Evolutionary conservation across 2,113 vertebrate species (phyloP).

Genomic region (Grallaria varia): DNA sequence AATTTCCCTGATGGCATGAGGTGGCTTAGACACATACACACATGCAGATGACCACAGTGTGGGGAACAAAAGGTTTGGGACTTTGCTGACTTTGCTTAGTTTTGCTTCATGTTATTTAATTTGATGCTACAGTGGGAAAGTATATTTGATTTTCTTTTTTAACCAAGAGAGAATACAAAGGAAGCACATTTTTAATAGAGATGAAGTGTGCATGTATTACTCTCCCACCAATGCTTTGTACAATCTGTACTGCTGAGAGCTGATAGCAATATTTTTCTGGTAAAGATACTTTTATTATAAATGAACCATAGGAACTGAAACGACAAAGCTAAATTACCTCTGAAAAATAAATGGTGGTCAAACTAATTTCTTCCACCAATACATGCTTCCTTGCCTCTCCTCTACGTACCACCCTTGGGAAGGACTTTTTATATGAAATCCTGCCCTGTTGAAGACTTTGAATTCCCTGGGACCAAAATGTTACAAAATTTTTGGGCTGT

Average conservation of each 20-base stretch:
- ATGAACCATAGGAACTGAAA: neutral
- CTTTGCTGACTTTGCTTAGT: neutral
- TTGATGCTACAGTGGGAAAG: neutral
- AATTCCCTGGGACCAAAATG: neutral
- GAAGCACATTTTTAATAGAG: neutral
- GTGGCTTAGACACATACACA: fast-evolving
- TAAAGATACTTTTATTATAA: neutral
- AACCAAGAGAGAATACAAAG: neutral
- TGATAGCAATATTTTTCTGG: neutral
- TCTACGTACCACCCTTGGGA: neutral
- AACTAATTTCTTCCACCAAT: neutral
- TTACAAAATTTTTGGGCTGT: neutral
- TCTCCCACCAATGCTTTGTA: neutral
- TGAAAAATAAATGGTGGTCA: neutral
- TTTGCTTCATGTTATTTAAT: neutral
- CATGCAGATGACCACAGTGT: neutral
- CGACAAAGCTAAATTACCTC: neutral
- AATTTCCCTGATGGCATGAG: neutral
- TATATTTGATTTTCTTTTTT: neutral
- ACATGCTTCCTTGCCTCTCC: neutral
- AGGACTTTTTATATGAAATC: neutral
- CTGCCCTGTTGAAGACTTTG: neutral
- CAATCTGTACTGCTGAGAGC: neutral
- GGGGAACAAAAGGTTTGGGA: neutral
- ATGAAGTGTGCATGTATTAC: neutral